Percentiles rank a stretch among this genome's conserved stretches.
These are phyloP conservation scores for Plebejus argus DNA, from an alignment of 2,888 invertebrate genomes.

Conservation along the genomic window DNA sequence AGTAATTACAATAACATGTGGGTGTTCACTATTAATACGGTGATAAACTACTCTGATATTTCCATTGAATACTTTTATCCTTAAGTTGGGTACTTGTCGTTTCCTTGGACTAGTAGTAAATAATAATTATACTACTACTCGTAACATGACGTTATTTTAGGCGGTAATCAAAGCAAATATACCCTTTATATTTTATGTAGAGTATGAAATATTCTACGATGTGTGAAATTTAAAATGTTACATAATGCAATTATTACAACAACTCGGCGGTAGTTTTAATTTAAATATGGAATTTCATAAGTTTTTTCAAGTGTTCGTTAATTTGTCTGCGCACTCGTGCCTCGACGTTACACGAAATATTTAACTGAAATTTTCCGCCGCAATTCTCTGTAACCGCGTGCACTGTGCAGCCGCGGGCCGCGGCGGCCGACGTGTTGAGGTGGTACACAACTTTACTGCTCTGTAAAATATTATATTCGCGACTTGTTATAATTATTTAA, in stretches of 20 bases:
- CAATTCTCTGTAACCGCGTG: not conserved
- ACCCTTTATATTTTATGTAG: not conserved
- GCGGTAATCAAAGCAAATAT: no score
- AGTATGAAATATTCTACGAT: not conserved
- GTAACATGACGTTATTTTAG: no score
- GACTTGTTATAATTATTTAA: not conserved
- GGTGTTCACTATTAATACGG: not conserved
- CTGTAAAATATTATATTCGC: not conserved
- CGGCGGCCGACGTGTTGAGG: not conserved
- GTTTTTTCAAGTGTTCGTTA: not conserved
- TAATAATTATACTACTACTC: no score
- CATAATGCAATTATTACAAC: not conserved
- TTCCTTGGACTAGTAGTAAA: no score
- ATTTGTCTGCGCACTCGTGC: not conserved
- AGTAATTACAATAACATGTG: not conserved
- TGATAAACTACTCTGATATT: not conserved
- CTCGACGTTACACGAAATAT: conserved; percentile 36
- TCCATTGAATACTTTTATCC: no score
- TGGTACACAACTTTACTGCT: not conserved
- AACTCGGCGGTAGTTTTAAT: not conserved
- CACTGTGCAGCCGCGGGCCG: not conserved
- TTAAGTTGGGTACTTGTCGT: not conserved
- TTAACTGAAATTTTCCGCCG: conserved; percentile 22
- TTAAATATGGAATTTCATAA: not conserved
- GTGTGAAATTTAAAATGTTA: not conserved